Evolutionary conservation across 2,113 vertebrate species (phyloP).

Genomic region (Symphodus melops): DNA sequence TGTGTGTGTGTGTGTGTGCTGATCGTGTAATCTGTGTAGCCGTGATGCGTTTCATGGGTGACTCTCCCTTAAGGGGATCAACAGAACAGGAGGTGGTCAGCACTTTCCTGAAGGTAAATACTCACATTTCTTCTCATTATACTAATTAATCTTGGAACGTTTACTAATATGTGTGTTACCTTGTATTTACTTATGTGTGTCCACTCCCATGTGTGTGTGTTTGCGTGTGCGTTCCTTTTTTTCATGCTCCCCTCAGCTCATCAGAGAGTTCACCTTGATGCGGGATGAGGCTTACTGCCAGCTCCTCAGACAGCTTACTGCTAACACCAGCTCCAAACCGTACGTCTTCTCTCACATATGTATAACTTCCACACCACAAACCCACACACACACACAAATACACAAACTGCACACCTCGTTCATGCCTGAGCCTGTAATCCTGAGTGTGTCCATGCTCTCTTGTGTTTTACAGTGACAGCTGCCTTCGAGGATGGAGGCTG

Average conservation of each 20-base stretch:
- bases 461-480: conserved; percentile 89
- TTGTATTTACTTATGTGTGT: conserved; percentile 6
- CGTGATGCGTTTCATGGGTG: conserved; percentile 98
- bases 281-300: conserved; percentile 96
- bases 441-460: conserved; percentile 3
- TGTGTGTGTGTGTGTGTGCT: conserved; percentile 22
- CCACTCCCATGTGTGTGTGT: not conserved
- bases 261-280: conserved; percentile 89
- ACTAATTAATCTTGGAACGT: not conserved
- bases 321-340: conserved; percentile 94
- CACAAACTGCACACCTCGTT: conserved; percentile 19
- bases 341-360: conserved; percentile 74
- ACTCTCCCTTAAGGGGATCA: conserved; percentile 86
- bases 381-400: not conserved
- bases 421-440: conserved; percentile 17
- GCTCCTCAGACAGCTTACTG: conserved; percentile 93
- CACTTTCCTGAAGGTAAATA: conserved; percentile 89
- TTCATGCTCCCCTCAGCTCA: conserved; percentile 82
- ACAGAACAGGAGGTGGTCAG: conserved; percentile 88
- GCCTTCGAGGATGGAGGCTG: conserved; percentile 94
- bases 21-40: conserved; percentile 76
- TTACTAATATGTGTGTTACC: not conserved
- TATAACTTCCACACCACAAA: conserved; percentile 1
- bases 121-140: not conserved
- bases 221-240: too few species aligned